phyloP scores from a whole-genome alignment of 2,888 invertebrate genomes.

The Oligia latruncula region DNA sequence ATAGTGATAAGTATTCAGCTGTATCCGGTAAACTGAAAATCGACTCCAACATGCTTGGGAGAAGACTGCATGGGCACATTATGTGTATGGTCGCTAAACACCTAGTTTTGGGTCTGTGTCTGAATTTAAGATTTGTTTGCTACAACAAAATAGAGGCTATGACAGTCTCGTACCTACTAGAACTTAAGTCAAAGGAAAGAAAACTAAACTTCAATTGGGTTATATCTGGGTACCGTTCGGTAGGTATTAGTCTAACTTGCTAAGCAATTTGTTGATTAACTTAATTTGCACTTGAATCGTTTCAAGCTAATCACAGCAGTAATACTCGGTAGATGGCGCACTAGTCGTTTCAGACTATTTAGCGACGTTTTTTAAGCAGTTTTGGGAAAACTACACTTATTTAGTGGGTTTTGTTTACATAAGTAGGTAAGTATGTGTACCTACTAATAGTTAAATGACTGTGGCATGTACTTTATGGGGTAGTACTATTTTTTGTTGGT shows the following conservation, averaged over 20 bases:
- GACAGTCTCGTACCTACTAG: too few species aligned
- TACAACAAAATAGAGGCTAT: not conserved
- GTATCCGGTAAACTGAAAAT: too few species aligned
- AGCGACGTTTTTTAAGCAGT: too few species aligned
- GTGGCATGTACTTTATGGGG: too few species aligned
- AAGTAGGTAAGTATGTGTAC: too few species aligned
- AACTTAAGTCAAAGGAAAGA: not conserved
- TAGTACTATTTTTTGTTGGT: too few species aligned
- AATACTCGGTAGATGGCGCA: slow-evolving; percentile 28
- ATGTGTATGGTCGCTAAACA: not conserved
- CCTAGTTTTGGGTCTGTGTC: not conserved
- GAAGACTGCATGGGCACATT: too few species aligned
- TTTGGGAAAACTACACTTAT: too few species aligned
- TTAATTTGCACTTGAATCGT: not conserved
- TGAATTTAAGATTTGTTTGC: not conserved
- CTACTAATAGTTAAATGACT: too few species aligned
- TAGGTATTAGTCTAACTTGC: not conserved
- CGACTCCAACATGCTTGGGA: too few species aligned
- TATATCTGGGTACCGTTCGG: not conserved
- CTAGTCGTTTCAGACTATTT: not conserved
- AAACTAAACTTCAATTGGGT: not conserved
- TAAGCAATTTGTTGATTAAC: not conserved
- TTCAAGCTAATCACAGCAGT: slow-evolving; percentile 27
- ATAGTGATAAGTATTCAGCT: too few species aligned
- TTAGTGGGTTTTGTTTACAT: too few species aligned